These are phyloP conservation scores for Limnodromus scolopaceus DNA, from an alignment of 2,797 vertebrate genomes.

Conservation along the genomic window DNA sequence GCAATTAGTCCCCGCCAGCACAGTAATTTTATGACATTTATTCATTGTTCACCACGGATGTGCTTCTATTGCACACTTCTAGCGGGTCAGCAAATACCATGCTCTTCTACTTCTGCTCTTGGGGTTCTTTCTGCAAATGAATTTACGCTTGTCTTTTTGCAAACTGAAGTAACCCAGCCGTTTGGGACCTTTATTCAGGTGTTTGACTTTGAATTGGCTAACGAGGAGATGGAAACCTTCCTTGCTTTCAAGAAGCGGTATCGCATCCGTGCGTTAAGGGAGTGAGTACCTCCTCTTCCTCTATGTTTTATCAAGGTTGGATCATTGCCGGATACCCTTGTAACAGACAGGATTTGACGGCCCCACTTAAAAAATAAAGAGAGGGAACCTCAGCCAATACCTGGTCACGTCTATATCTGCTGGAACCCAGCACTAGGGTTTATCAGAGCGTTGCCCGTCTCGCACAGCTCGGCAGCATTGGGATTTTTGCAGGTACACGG, in stretches of 20 bases:
- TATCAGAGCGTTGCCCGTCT: accelerated
- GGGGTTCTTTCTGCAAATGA: not conserved
- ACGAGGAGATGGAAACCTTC: not conserved
- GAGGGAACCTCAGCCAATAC: not conserved
- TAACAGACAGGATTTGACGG: not conserved
- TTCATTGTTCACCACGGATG: accelerated
- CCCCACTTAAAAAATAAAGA: not conserved
- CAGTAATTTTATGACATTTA: not conserved
- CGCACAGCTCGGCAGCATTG: not conserved
- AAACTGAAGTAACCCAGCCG: not conserved
- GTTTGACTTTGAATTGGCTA: not conserved
- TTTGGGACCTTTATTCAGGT: not conserved
- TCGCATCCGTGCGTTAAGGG: accelerated
- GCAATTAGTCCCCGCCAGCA: not conserved
- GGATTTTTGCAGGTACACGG: not conserved
- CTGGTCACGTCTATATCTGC: not conserved
- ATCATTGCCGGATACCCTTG: not conserved
- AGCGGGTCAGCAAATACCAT: not conserved
- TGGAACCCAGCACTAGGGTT: not conserved
- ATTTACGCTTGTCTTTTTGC: not conserved
- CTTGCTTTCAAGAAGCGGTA: not conserved
- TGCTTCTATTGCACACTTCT: accelerated
- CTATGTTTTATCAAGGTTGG: not conserved
- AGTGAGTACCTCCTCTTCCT: not conserved
- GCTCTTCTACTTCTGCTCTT: not conserved